These are phyloP conservation scores for Neolamprologus hecqui DNA, from an alignment of 2,113 vertebrate genomes.

Conservation along the genomic window DNA sequence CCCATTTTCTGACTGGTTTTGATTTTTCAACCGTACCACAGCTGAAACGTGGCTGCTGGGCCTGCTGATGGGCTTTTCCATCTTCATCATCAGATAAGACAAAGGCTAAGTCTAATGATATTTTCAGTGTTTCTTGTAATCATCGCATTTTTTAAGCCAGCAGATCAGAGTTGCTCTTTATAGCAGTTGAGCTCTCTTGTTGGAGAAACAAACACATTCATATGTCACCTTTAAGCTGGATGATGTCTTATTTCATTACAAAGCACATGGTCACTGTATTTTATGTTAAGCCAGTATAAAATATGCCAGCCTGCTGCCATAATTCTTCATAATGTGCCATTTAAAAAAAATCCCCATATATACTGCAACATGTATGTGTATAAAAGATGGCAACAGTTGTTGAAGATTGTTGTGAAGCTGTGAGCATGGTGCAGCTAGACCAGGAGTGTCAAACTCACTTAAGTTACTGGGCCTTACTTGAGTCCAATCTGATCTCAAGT, in stretches of 20 bases:
- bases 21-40: conserved; percentile 28
- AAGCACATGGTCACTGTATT: not conserved
- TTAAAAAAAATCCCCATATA: not conserved
- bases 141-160: not conserved
- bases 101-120: not conserved
- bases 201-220: not conserved
- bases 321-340: not conserved
- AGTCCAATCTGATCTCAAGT: not conserved
- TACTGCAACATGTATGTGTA: not conserved
- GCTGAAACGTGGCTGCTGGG: not conserved
- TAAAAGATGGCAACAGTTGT: not conserved
- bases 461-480: not conserved
- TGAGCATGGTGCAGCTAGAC: not conserved
- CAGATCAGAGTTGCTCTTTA: not conserved
- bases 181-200: not conserved
- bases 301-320: not conserved
- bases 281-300: not conserved
- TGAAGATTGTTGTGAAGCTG: not conserved
- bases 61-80: not conserved
- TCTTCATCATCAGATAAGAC: not conserved
- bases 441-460: not conserved
- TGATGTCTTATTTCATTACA: not conserved
- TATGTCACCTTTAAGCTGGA: not conserved
- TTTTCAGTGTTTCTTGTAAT: not conserved
- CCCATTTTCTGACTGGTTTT: conserved; percentile 23